Percentiles rank a stretch among this genome's conserved stretches.
Evolutionary conservation across 2,113 vertebrate species (phyloP).

Genomic region (Ibidorhyncha struthersii): DNA sequence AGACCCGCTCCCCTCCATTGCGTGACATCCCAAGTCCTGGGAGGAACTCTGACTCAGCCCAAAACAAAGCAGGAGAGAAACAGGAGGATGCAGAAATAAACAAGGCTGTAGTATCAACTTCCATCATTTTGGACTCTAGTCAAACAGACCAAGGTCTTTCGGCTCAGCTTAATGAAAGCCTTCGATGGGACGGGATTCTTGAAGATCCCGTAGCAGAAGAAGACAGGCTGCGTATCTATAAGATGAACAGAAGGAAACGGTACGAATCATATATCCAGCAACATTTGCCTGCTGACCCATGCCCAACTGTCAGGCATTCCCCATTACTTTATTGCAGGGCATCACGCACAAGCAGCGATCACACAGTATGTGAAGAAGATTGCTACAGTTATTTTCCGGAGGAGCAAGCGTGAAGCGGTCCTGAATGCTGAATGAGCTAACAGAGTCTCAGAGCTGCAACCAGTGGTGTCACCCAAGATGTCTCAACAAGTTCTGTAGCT

Average conservation of each 20-base stretch:
- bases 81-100: background rate
- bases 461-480: background rate
- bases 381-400: background rate
- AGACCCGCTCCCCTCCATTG: background rate
- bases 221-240: slow-evolving; percentile 79
- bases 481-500: background rate
- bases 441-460: background rate
- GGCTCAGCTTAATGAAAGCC: slow-evolving; percentile 70
- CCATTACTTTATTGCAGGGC: background rate
- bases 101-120: background rate
- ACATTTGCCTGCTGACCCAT: background rate
- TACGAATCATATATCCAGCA: slow-evolving; percentile 76
- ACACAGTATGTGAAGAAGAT: background rate
- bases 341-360: background rate
- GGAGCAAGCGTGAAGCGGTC: background rate
- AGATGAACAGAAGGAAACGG: slow-evolving; percentile 80
- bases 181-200: slow-evolving; percentile 86
- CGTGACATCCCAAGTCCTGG: background rate
- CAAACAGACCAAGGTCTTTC: slow-evolving; percentile 18
- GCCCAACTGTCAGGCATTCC: background rate
- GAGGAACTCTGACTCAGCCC: background rate
- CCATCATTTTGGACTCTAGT: background rate
- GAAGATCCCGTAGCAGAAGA: slow-evolving; percentile 82
- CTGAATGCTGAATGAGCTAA: background rate
- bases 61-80: background rate